A percentile compares a stretch with the other conserved stretches of the same genome.
Conservation (phyloP, 1,140 invertebrate species). For the Lerema accius region DNA sequence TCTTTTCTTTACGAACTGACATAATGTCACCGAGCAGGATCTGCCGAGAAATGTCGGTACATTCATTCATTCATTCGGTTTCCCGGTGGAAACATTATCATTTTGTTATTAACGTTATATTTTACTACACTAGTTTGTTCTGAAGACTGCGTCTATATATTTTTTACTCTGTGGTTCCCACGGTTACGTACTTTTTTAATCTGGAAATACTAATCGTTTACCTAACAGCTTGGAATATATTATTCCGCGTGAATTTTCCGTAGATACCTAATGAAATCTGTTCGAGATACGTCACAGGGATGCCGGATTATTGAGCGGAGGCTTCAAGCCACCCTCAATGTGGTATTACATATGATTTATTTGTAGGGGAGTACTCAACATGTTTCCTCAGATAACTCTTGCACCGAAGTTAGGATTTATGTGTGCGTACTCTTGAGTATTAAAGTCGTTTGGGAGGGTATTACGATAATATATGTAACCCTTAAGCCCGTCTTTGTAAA, state of each 20-base stretch:
- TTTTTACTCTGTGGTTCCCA: no score
- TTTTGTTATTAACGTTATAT: no score
- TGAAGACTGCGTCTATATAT: no score
- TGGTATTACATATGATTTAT: conserved; percentile 39
- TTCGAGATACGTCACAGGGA: conserved; percentile 25
- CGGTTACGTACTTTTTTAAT: no score
- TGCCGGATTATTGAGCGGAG: conserved; percentile 36
- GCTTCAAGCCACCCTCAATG: conserved; percentile 33
- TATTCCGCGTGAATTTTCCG: conserved; percentile 18
- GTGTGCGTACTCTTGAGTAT: conserved; percentile 24
- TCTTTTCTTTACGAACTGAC: no score
- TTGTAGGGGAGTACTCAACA: conserved; percentile 35
- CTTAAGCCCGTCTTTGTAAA: conserved; percentile 18
- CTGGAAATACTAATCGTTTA: conserved; percentile 10
- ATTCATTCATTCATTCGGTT: no score
- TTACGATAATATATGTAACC: conserved; percentile 23
- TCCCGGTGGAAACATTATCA: no score
- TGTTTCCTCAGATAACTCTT: conserved; percentile 29
- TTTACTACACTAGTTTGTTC: no score
- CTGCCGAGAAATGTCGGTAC: no score
- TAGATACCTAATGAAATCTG: conserved; percentile 39
- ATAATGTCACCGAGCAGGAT: no score
- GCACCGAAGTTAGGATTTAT: conserved; percentile 27
- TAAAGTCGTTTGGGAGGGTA: conserved; percentile 28
- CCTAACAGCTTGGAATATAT: conserved; percentile 6